Evolutionary conservation across 2,797 vertebrate species (phyloP).

Genomic region (Hyperoplus lanceolatus): DNA sequence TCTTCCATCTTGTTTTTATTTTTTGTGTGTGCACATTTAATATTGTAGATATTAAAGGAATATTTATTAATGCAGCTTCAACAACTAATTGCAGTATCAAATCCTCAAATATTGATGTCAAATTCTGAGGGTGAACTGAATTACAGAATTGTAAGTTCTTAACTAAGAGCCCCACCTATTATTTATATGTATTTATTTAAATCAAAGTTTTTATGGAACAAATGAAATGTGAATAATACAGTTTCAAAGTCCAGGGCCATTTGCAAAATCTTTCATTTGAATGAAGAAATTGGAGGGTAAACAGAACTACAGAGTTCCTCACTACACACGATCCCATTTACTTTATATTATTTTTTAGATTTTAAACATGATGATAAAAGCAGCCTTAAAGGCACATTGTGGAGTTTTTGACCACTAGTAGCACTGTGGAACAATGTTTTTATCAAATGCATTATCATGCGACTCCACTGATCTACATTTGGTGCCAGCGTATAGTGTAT

Average conservation of each 20-base stretch:
- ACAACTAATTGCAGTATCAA: background rate
- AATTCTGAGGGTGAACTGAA: background rate
- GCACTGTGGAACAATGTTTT: background rate
- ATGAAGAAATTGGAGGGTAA: background rate
- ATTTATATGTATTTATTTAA: background rate
- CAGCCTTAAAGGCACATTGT: background rate
- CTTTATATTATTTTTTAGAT: background rate
- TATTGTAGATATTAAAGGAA: background rate
- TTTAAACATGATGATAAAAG: background rate
- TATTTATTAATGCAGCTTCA: constrained; percentile 1
- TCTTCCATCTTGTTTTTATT: background rate
- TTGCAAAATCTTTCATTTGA: background rate
- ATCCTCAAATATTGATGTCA: background rate
- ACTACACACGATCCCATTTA: background rate
- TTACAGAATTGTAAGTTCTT: background rate
- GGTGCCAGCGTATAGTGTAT: background rate
- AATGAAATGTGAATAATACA: background rate
- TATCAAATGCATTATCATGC: background rate
- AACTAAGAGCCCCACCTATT: background rate
- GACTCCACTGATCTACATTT: background rate
- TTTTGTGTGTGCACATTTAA: background rate
- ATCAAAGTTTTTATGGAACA: background rate
- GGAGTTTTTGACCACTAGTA: no score
- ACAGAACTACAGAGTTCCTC: background rate
- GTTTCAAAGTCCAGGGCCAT: background rate